phyloP scores from a whole-genome alignment of 2,888 invertebrate genomes.

The Achlya flavicornis region DNA sequence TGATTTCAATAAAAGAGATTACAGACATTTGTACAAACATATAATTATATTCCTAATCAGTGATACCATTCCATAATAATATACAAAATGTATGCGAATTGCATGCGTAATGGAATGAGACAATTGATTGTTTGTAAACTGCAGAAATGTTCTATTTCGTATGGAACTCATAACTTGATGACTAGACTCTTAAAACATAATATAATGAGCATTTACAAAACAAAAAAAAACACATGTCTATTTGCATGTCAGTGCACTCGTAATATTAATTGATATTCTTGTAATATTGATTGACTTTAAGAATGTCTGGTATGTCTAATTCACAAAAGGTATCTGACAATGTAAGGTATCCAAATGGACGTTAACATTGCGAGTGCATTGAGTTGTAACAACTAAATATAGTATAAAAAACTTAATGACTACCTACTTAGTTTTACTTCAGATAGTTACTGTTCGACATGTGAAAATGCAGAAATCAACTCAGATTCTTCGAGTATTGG shows the following conservation, averaged over 20 bases:
- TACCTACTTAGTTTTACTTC: slow-evolving; percentile 64
- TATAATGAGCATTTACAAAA: slow-evolving; percentile 82
- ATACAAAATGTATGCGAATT: slow-evolving; percentile 24
- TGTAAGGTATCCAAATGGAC: slow-evolving; percentile 25
- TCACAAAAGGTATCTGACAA: background rate
- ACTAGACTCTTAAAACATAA: slow-evolving; percentile 82
- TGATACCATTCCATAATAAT: slow-evolving; percentile 15
- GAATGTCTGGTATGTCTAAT: background rate
- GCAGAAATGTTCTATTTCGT: slow-evolving; percentile 53
- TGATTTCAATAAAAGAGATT: slow-evolving; percentile 13
- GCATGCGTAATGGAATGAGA: slow-evolving; percentile 47
- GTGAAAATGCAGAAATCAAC: slow-evolving; percentile 47
- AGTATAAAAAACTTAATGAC: slow-evolving; percentile 63
- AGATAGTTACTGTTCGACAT: slow-evolving; percentile 48
- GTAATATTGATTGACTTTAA: background rate
- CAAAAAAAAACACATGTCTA: slow-evolving; percentile 62
- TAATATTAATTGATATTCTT: slow-evolving; percentile 32
- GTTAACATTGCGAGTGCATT: slow-evolving; percentile 64
- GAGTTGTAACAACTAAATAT: slow-evolving; percentile 53
- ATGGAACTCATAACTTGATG: slow-evolving; percentile 77
- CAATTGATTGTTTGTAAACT: slow-evolving; percentile 40
- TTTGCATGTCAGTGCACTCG: slow-evolving; percentile 44
- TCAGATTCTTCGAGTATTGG: slow-evolving; percentile 35
- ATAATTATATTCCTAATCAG: slow-evolving; percentile 13
- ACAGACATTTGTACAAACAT: slow-evolving; percentile 13